These are phyloP conservation scores for Poecilia picta DNA, from an alignment of 2,797 vertebrate genomes.

Conservation along the genomic window DNA sequence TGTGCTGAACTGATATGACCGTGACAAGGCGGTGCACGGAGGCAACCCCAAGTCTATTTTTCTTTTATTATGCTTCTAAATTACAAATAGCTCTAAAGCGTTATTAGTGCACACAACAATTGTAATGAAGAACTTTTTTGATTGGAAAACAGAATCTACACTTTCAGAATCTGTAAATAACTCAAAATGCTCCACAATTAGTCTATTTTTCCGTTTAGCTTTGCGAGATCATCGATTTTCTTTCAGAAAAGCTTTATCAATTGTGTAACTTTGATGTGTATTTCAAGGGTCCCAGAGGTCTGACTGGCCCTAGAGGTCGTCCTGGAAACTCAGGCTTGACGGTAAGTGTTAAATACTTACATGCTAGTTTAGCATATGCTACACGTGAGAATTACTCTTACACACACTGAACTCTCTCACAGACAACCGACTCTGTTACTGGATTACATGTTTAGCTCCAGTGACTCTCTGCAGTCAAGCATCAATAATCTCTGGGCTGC, in stretches of 20 bases:
- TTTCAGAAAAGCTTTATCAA: neutral
- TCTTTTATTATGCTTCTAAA: too few species aligned
- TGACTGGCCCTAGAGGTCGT: slow-evolving; percentile 88
- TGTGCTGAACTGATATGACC: too few species aligned
- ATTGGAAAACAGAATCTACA: too few species aligned
- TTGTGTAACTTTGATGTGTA: slow-evolving; percentile 23
- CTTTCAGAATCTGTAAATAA: too few species aligned
- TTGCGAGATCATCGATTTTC: neutral
- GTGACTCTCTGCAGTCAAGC: neutral
- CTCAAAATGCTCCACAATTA: too few species aligned
- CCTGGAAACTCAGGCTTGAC: slow-evolving; percentile 87
- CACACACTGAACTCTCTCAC: neutral
- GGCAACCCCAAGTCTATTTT: too few species aligned
- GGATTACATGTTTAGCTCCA: slow-evolving; percentile 2
- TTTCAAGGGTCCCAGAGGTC: slow-evolving; percentile 87
- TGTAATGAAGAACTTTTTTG: too few species aligned
- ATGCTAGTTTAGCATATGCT: neutral
- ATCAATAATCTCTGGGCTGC: slow-evolving; percentile 12
- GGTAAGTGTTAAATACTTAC: slow-evolving; percentile 77
- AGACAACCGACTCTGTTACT: neutral
- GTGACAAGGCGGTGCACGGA: too few species aligned
- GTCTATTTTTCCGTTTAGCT: neutral
- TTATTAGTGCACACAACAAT: too few species aligned
- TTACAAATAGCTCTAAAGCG: too few species aligned
- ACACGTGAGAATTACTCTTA: neutral